phyloP scores from a whole-genome alignment of 2,113 vertebrate genomes.

The Petroica traversi region DNA sequence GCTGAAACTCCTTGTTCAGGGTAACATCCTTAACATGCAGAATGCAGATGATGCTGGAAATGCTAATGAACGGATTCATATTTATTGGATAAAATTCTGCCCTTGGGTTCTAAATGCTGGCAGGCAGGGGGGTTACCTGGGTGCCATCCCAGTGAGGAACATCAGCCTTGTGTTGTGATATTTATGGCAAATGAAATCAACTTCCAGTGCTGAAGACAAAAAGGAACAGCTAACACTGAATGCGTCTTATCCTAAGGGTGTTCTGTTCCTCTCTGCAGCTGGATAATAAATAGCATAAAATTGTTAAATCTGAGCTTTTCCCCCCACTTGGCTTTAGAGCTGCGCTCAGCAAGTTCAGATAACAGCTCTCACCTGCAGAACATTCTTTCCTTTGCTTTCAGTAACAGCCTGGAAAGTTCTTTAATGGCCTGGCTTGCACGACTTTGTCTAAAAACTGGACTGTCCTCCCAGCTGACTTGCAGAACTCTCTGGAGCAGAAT shows the following conservation, averaged over 20 bases:
- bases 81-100: neutral
- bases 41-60: neutral
- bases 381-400: neutral
- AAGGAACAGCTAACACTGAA: neutral
- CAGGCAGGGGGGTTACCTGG: neutral
- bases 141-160: neutral
- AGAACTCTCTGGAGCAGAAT: neutral
- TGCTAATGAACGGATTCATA: neutral
- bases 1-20: neutral
- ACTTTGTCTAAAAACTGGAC: neutral
- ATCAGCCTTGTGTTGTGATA: neutral
- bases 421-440: fast-evolving
- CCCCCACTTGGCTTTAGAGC: neutral
- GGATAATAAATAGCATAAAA: neutral
- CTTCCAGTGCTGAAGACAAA: neutral
- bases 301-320: neutral
- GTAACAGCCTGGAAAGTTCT: neutral
- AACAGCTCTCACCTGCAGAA: neutral
- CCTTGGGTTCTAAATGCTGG: neutral
- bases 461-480: neutral
- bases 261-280: neutral
- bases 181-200: fast-evolving
- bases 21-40: neutral
- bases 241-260: neutral
- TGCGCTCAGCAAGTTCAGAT: neutral